Percentiles rank a stretch among this genome's conserved stretches.
Evolutionary conservation across 2,113 vertebrate genomes (phyloP).

Genomic region (Propithecus coquereli): DNA sequence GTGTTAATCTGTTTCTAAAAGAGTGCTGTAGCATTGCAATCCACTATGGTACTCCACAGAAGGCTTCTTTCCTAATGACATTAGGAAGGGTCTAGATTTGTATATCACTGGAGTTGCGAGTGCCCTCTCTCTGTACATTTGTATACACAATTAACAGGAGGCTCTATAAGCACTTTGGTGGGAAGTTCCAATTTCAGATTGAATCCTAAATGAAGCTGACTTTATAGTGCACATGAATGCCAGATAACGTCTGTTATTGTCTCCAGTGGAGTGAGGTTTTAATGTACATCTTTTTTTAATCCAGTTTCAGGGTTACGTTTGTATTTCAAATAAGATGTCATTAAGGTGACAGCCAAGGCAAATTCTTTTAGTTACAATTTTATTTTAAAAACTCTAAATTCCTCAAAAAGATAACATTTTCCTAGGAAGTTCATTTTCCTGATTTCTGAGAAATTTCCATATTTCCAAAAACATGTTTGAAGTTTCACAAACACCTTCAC

Average conservation of each 20-base stretch:
- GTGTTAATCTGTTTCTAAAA: background rate
- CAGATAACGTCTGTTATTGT: background rate
- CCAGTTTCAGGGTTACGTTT: background rate
- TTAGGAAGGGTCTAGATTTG: background rate
- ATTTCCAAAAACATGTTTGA: background rate
- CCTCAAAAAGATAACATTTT: background rate
- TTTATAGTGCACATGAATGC: background rate
- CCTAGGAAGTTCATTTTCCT: background rate
- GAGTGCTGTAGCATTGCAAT: background rate
- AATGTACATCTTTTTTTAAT: background rate
- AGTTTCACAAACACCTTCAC: background rate
- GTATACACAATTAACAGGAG: background rate
- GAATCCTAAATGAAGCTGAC: background rate
- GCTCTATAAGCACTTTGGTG: slow-evolving; percentile 2
- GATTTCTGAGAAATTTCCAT: slow-evolving; percentile 8
- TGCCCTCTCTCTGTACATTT: background rate
- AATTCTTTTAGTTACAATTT: slow-evolving; percentile 3
- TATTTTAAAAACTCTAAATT: slow-evolving; percentile 4
- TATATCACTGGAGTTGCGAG: background rate
- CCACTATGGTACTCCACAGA: background rate
- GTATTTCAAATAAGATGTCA: slow-evolving; percentile 6
- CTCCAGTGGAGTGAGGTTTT: background rate
- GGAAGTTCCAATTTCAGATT: background rate
- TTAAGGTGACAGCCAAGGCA: background rate
- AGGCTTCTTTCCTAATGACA: background rate